These are phyloP conservation scores for Nilaparvata lugens DNA, from an alignment of 1,140 invertebrate genomes.

Conservation along the genomic window DNA sequence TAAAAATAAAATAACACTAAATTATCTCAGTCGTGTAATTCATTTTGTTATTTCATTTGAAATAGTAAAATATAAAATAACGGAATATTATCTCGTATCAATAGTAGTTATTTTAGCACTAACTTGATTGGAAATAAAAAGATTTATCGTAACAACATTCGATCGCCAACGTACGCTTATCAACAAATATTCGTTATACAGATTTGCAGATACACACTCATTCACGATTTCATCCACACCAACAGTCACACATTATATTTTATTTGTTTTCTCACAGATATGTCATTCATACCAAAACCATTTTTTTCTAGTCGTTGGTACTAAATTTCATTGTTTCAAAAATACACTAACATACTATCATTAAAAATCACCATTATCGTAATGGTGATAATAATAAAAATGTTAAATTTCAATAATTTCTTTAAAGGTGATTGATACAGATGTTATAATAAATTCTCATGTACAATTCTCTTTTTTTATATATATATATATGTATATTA, in stretches of 20 bases:
- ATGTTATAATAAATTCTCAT: conserved; percentile 17
- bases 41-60: conserved; percentile 14
- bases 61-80: conserved; percentile 19
- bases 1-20: conserved; percentile 19
- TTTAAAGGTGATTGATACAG: conserved; percentile 15
- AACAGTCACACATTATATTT: conserved; percentile 15
- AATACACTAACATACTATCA: conserved; percentile 20
- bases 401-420: conserved; percentile 9
- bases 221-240: background rate
- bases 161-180: background rate
- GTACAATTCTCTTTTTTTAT: no score
- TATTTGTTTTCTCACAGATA: background rate
- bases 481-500: conserved; percentile 17
- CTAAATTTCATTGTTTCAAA: conserved; percentile 20
- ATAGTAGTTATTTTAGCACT: background rate
- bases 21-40: conserved; percentile 16
- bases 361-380: background rate
- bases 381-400: conserved; percentile 5
- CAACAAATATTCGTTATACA: background rate
- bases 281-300: conserved; percentile 5
- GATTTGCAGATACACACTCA: background rate
- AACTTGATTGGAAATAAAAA: background rate
- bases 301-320: conserved; percentile 18
- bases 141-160: background rate
- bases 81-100: conserved; percentile 11